These are phyloP conservation scores for Mormoops blainvillei DNA, from an alignment of 2,113 vertebrate genomes.

Conservation along the genomic window DNA sequence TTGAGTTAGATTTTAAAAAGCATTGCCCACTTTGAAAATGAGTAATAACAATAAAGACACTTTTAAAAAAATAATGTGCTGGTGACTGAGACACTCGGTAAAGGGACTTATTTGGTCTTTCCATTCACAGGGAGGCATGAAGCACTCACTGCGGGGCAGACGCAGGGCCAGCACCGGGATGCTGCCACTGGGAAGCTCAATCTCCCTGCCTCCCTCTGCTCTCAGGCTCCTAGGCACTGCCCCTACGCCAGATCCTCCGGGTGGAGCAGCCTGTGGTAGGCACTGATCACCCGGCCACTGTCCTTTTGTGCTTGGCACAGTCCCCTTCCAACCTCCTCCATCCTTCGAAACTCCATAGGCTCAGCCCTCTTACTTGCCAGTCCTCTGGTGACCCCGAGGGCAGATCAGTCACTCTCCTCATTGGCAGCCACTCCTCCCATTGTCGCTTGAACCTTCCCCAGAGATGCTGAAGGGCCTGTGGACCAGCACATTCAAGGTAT, in stretches of 20 bases:
- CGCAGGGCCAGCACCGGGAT: fast-evolving
- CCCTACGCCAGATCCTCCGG: fast-evolving
- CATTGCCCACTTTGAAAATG: not conserved
- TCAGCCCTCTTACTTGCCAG: too few species aligned
- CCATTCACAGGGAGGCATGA: fast-evolving
- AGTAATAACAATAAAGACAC: not conserved
- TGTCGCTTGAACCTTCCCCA: not conserved
- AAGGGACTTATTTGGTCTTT: fast-evolving
- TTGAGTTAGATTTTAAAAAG: not conserved
- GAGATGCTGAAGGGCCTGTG: not conserved
- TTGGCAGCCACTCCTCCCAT: not conserved
- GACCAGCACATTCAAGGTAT: fast-evolving
- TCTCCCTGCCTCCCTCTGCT: not conserved
- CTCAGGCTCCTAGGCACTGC: not conserved
- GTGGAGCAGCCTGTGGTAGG: fast-evolving
- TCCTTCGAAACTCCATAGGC: fast-evolving
- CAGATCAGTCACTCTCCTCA: fast-evolving
- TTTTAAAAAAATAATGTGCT: not conserved
- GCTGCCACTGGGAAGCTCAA: fast-evolving
- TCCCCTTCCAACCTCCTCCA: not conserved
- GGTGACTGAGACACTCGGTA: not conserved
- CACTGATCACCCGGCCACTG: not conserved
- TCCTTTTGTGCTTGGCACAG: not conserved
- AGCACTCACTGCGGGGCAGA: fast-evolving
- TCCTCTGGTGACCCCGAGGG: fast-evolving